phyloP scores from a whole-genome alignment of 1,140 invertebrate species.

The Drosophila neocordata region DNA sequence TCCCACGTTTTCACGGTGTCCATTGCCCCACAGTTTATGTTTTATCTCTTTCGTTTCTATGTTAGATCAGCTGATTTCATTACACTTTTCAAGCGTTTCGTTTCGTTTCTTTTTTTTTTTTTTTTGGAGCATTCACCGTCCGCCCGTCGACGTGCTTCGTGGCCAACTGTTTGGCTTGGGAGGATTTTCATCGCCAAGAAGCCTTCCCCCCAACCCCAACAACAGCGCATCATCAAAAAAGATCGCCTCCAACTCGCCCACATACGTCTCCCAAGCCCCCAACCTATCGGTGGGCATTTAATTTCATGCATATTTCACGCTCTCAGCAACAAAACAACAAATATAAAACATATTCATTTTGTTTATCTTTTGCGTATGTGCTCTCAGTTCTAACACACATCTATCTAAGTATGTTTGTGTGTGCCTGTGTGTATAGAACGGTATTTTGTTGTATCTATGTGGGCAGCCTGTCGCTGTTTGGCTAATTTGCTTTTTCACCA shows the following conservation, averaged over 20 bases:
- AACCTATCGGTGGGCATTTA: neutral
- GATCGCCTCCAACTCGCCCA: neutral
- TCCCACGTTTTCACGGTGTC: conserved; percentile 16
- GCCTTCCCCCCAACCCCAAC: neutral
- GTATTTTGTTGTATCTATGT: neutral
- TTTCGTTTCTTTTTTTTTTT: neutral
- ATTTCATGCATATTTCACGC: conserved; percentile 60
- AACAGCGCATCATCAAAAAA: neutral
- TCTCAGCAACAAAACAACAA: conserved; percentile 43
- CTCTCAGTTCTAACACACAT: conserved; percentile 9
- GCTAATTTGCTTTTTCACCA: neutral
- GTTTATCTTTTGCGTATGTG: conserved; percentile 2
- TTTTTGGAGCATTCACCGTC: conserved; percentile 32
- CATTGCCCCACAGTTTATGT: neutral
- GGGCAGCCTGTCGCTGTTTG: neutral
- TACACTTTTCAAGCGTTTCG: neutral
- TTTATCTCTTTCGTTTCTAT: conserved; percentile 38
- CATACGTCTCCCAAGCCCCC: neutral
- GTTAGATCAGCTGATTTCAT: conserved; percentile 53
- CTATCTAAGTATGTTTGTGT: neutral
- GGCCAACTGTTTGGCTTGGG: conserved; percentile 58
- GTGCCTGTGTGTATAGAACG: neutral
- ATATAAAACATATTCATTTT: conserved; percentile 20
- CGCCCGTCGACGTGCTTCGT: conserved; percentile 64
- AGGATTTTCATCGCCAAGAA: conserved; percentile 30